phyloP scores from a whole-genome alignment of 2,113 vertebrate genomes.

The Apteryx owenii region DNA sequence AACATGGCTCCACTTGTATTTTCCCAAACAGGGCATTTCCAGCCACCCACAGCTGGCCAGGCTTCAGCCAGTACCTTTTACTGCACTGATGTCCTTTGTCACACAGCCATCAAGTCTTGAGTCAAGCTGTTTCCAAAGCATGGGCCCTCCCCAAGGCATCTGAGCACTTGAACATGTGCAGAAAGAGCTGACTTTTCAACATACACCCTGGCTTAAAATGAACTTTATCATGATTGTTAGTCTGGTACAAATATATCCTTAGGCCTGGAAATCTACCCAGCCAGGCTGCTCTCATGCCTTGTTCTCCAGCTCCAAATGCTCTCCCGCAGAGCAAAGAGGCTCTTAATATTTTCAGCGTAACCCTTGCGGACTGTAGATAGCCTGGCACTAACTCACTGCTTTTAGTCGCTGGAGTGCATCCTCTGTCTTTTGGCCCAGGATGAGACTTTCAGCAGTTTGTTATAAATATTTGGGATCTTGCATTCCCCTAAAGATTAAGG shows the following conservation, averaged over 20 bases:
- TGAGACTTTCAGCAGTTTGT: accelerated
- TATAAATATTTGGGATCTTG: neutral
- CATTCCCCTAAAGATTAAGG: neutral
- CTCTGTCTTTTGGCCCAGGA: neutral
- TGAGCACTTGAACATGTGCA: neutral
- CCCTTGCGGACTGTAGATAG: neutral
- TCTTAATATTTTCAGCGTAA: neutral
- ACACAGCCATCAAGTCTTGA: neutral
- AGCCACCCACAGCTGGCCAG: neutral
- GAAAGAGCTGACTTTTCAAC: neutral
- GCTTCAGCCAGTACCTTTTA: neutral
- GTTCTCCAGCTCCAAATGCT: neutral
- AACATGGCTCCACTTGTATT: neutral
- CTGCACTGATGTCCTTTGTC: neutral
- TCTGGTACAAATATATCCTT: neutral
- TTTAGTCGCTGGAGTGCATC: neutral
- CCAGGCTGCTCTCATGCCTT: neutral
- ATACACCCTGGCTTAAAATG: neutral
- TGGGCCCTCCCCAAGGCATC: neutral
- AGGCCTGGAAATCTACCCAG: neutral
- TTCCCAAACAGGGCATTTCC: neutral
- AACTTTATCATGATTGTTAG: neutral
- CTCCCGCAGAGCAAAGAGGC: neutral
- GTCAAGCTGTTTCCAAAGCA: neutral
- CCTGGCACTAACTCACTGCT: neutral